Conservation (phyloP, 2,888 invertebrate species). For the Salpingus planirostris region DNA sequence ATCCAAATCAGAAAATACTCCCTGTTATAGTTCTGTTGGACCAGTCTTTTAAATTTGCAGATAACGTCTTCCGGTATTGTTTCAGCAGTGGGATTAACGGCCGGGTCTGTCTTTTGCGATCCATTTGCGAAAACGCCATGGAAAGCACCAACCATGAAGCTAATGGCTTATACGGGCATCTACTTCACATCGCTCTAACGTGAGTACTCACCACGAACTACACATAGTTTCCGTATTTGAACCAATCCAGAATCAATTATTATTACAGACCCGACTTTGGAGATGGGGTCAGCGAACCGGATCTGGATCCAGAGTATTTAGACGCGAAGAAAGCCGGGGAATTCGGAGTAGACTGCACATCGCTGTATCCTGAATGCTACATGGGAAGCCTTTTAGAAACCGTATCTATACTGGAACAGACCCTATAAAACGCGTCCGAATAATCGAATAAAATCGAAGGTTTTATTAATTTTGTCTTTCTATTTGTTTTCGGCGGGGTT, state of each 20-base stretch:
- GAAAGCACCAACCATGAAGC: slow-evolving; percentile 51
- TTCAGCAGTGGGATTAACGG: slow-evolving; percentile 56
- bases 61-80: too few species aligned
- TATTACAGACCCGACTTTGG: slow-evolving; percentile 51
- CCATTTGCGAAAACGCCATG: slow-evolving; percentile 66
- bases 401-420: too few species aligned
- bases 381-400: too few species aligned
- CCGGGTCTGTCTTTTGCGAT: slow-evolving; percentile 58
- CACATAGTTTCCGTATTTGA: background rate
- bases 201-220: slow-evolving; percentile 46
- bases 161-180: slow-evolving; percentile 64
- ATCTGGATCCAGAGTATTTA: slow-evolving; percentile 47
- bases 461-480: too few species aligned
- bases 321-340: slow-evolving; percentile 56
- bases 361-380: slow-evolving; percentile 55
- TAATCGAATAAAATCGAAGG: too few species aligned
- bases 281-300: slow-evolving; percentile 38
- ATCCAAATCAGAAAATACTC: too few species aligned
- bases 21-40: too few species aligned
- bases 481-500: too few species aligned
- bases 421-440: too few species aligned
- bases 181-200: slow-evolving; percentile 68
- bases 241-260: too few species aligned
- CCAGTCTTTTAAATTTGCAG: too few species aligned
- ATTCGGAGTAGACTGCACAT: slow-evolving; percentile 54